Base-by-base conservation (phyloP, 2,888 invertebrate species). In the Piscicola geometra region DNA sequence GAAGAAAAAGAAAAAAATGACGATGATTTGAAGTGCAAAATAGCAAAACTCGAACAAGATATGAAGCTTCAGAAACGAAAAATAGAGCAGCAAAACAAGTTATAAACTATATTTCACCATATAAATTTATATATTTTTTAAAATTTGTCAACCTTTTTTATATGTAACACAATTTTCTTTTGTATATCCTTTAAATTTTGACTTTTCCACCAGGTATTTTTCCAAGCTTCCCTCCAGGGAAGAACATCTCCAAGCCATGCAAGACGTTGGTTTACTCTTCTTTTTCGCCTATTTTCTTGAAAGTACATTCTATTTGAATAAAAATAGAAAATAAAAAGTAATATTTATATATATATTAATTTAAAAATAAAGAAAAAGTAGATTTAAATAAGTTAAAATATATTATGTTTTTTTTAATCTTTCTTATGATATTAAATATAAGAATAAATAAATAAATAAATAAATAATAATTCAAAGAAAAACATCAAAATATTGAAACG, bases 11-110 rank as follows among this genome's bases (percentile, higher is more conserved):
- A 5, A 3, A 56, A 56, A 25, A 56, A 21, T 25, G 60, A 56
- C 3, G n/a, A 15, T 5, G 60, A 56, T 18, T 56, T 9, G 60
- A 56, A 25, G n/a, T 56, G 60, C 25, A 18, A 56, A 5, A 56
- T 56, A 5, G 60, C 60, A 56, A 56, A 56, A 25, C 60, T 56
- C 3, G 60, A 56, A 21, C 60, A 56, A 25, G 60, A 56, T 21
- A 5, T 56, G 25, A 56, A 56, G n/a, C 3, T 56, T 3, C 21
- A 15, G 5, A 21, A 56, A 56, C 60, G n/a, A 25, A 56, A 56
- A 56, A 56, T 15, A 18, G 12, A 56, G 5, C 60, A 56, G n/a
- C 60, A 56, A 56, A 56, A 56, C 25, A 56, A 56, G 60, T 56
- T 56, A 47, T 15, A 47, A 47, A 47, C 9, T 47, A 47, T 15